Evolutionary conservation across 2,113 vertebrate genomes (phyloP).

Genomic region (Apodemus speciosus): DNA sequence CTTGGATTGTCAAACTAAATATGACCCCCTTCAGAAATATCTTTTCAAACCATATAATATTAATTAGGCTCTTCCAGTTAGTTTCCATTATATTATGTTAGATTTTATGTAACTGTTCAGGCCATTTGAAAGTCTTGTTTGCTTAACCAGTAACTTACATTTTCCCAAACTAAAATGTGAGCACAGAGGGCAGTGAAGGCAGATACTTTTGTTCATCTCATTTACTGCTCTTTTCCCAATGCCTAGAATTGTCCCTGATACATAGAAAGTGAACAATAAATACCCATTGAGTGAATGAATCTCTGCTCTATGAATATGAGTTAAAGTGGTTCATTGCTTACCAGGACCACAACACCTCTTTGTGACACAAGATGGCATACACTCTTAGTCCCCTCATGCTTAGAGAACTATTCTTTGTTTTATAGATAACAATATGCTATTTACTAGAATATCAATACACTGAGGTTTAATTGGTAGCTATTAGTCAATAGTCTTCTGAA

Average conservation of each 20-base stretch:
- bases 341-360: background rate
- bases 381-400: background rate
- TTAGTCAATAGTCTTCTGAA: background rate
- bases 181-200: background rate
- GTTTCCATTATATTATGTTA: background rate
- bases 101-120: conserved; percentile 25
- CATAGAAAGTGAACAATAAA: background rate
- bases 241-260: conserved; percentile 3
- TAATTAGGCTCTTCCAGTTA: background rate
- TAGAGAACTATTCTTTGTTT: conserved; percentile 37
- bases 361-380: background rate
- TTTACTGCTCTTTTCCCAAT: background rate
- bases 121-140: background rate
- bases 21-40: background rate
- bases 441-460: background rate
- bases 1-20: background rate
- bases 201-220: background rate
- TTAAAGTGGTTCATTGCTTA: background rate
- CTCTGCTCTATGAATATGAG: background rate
- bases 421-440: background rate
- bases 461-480: conserved; percentile 49
- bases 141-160: background rate
- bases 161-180: background rate
- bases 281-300: background rate
- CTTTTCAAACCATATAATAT: background rate